These are phyloP conservation scores for Peromyscus californicus DNA, from an alignment of 2,113 vertebrate genomes.

Conservation along the genomic window DNA sequence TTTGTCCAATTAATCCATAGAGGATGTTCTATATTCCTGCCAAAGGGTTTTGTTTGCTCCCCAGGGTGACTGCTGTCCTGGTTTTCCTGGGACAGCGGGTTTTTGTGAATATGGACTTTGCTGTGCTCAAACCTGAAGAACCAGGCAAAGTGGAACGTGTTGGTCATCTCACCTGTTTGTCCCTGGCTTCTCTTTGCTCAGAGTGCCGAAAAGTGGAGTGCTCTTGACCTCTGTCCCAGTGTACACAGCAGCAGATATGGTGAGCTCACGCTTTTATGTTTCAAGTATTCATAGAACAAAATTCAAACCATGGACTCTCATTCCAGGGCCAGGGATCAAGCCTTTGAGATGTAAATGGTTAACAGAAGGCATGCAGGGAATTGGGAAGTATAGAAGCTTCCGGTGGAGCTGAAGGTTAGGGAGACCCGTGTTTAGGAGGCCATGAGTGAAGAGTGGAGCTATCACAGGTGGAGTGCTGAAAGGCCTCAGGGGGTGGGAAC, in stretches of 20 bases:
- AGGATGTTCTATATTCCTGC: not conserved
- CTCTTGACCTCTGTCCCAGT: not conserved
- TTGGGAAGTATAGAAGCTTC: not conserved
- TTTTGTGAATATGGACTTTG: not conserved
- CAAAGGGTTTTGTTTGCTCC: not conserved
- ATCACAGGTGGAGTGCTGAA: rapidly evolving
- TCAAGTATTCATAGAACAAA: not conserved
- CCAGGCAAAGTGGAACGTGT: not conserved
- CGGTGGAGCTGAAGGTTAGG: not conserved
- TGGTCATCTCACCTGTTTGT: not conserved
- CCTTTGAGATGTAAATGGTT: not conserved
- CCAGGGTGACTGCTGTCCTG: not conserved
- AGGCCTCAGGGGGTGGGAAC: not conserved
- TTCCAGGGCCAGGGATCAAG: not conserved
- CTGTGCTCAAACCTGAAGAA: not conserved
- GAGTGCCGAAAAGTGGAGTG: not conserved
- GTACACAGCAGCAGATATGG: not conserved
- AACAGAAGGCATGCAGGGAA: not conserved
- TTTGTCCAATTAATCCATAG: not conserved
- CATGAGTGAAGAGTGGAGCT: not conserved
- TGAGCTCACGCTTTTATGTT: not conserved
- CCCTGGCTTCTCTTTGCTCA: not conserved
- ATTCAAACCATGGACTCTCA: not conserved
- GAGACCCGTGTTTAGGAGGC: no score
- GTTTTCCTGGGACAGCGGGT: not conserved